Evolutionary conservation across 2,113 vertebrate species (phyloP).

Genomic region (Tachysurus fulvidraco): DNA sequence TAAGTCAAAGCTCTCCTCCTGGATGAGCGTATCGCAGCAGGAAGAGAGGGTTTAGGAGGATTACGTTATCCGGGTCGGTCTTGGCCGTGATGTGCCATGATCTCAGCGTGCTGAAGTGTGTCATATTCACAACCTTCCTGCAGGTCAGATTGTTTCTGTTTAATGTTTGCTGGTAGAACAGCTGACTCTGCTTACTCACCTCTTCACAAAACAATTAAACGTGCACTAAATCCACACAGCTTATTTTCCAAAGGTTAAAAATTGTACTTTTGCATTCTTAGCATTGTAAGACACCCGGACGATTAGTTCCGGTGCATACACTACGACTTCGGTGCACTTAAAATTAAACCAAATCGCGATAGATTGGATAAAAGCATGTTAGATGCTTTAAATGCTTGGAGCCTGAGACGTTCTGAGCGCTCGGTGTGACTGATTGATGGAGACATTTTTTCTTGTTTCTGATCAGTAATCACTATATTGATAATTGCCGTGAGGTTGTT

Average conservation of each 20-base stretch:
- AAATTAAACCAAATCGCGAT: too few species aligned
- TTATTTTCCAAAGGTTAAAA: not conserved
- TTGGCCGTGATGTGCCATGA: constrained; percentile 12
- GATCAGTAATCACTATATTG: constrained; percentile 4
- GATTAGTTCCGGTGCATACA: not conserved
- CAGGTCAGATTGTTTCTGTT: not conserved
- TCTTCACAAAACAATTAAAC: not conserved
- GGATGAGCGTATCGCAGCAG: not conserved
- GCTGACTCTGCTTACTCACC: not conserved
- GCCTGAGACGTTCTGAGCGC: not conserved
- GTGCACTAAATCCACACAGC: not conserved
- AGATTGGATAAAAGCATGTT: not conserved
- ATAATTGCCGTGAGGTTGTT: not conserved
- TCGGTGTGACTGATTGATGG: not conserved
- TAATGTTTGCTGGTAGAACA: not conserved
- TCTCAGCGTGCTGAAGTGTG: not conserved
- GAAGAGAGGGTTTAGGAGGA: not conserved
- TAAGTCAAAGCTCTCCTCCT: not conserved
- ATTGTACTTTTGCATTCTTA: not conserved
- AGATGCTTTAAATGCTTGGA: not conserved
- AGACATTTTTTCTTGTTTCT: not conserved
- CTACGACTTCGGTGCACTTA: not conserved
- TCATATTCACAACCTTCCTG: not conserved
- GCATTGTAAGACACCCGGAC: not conserved
- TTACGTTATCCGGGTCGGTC: constrained; percentile 14